A percentile compares a stretch with the other conserved stretches of the same genome.
These are phyloP conservation scores for Archips xylosteana DNA, from an alignment of 2,888 invertebrate genomes.

Conservation along the genomic window DNA sequence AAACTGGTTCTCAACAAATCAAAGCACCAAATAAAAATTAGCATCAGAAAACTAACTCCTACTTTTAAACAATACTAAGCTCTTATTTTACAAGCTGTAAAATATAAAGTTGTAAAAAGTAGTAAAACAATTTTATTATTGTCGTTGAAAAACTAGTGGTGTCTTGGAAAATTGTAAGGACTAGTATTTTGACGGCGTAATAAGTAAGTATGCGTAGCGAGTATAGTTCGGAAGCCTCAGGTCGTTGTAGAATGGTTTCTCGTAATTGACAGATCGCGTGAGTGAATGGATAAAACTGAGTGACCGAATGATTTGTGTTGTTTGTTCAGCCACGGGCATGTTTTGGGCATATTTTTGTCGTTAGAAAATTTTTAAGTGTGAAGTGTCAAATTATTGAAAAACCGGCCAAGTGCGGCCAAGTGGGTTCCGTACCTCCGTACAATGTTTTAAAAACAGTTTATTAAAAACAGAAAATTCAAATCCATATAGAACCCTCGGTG, in stretches of 20 bases:
- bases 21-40: slow-evolving; percentile 6
- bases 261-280: slow-evolving; percentile 54
- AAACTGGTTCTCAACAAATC: neutral
- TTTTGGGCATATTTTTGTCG: neutral
- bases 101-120: slow-evolving; percentile 8
- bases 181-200: slow-evolving; percentile 5
- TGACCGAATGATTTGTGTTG: slow-evolving; percentile 53
- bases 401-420: too few species aligned
- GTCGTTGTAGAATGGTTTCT: slow-evolving; percentile 33
- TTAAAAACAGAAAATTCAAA: too few species aligned
- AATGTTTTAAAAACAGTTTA: too few species aligned
- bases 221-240: slow-evolving; percentile 33
- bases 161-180: neutral
- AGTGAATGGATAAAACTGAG: slow-evolving; percentile 53
- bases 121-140: slow-evolving; percentile 18
- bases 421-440: too few species aligned
- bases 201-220: slow-evolving; percentile 20
- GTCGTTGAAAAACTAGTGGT: neutral
- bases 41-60: neutral
- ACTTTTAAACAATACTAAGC: neutral
- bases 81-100: slow-evolving; percentile 16
- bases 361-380: neutral
- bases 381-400: too few species aligned
- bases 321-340: slow-evolving; percentile 40
- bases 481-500: too few species aligned